Evolutionary conservation across 2,888 invertebrate species (phyloP), one percentile per base, ranked within the genome.

Genomic region (Alloscopus bannaensis): DNA sequence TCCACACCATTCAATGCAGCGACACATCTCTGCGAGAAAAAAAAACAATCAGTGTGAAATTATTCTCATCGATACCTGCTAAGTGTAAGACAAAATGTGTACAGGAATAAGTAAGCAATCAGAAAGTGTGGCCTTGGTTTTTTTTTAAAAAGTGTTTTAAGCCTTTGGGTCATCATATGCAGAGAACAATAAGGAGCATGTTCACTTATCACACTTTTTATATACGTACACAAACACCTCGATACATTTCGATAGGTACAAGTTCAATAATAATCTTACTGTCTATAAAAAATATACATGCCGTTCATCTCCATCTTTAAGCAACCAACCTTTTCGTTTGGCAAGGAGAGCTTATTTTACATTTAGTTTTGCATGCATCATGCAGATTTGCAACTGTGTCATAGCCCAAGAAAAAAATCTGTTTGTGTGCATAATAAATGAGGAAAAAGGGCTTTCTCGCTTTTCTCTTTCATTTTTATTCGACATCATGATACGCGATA

Each of bases 401-500:
- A 57, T 57, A 31, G 29, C 24, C 36, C 57, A 13, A 20, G 29
- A 50, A 45, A 20, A 28, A 11, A 1, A 18, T 3, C 31, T 31
- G 42, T 36, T 13, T 64, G 62, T 40, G 68, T 75, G 75, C 66
- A 75, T 76, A 76, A 68, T 68, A 60, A 76, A 76, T 76, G 68
- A 76, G 65, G 29, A 57, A 36, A 40, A 76, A 68, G 42, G 36
- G 77, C 77, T 69, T 77, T 77, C 77, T 70, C 68, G 69, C 62
- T 77, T 69, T 70, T 77, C 77, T 70, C 69, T 69, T 77, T 69
- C 77, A 69, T 64, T 70, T 66, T 65, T 36, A 52, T 65, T 20
- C 47, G 24, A 31, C 22, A 55, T 24, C 40, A 45, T 31, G 29
- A 36, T 62, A 42, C 40, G 24, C 22, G 26, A 28, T 65, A 18